Conservation (phyloP, 1,140 invertebrate genomes). For the Zaprionus taronus region DNA sequence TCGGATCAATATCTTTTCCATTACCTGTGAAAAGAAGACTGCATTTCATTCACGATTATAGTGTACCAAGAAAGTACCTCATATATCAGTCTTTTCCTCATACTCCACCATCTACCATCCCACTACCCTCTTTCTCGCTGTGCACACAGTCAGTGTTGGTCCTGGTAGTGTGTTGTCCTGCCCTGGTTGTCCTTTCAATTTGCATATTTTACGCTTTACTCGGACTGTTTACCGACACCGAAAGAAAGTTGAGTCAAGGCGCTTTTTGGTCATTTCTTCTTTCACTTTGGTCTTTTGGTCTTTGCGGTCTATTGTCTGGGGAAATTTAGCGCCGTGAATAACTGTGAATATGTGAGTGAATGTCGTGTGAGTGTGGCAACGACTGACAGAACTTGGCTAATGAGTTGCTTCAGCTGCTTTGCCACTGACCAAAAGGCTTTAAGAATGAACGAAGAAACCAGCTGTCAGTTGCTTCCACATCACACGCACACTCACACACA, state of each 20-base stretch:
- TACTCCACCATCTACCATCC: background rate
- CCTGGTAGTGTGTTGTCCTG: background rate
- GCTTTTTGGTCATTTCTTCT: constrained; percentile 24
- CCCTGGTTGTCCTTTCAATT: constrained; percentile 66
- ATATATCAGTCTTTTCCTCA: no score
- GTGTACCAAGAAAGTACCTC: no score
- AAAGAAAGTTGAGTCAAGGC: constrained; percentile 16
- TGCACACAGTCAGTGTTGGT: constrained; percentile 1
- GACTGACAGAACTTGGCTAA: constrained; percentile 30
- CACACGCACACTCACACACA: background rate
- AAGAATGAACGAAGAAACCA: background rate
- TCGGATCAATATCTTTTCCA: no score
- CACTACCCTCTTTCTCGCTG: background rate
- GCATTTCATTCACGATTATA: no score
- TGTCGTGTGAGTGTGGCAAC: constrained; percentile 17
- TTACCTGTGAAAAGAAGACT: no score
- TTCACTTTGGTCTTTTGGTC: constrained; percentile 63
- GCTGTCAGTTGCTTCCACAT: constrained; percentile 12
- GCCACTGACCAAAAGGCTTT: constrained; percentile 31
- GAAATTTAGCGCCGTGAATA: constrained; percentile 64
- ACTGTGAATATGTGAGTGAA: constrained; percentile 52
- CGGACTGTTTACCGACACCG: constrained; percentile 65
- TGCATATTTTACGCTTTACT: constrained; percentile 60
- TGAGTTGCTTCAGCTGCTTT: constrained; percentile 35
- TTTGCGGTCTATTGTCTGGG: constrained; percentile 66